Evolutionary conservation across 2,888 invertebrate species (phyloP).

Genomic region (Brassicogethes aeneus): DNA sequence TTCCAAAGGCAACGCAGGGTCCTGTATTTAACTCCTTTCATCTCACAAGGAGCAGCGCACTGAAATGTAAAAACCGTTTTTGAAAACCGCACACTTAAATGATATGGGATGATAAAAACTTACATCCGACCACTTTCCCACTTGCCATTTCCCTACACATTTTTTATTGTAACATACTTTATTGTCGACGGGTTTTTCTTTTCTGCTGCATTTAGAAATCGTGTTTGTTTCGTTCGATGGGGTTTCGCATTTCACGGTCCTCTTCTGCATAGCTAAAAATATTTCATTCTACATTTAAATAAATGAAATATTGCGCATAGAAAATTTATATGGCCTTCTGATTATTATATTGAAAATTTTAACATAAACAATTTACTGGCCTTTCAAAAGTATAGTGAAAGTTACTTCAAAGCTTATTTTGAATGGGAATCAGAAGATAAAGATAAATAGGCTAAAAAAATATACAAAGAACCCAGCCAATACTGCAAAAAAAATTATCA

Average conservation of each 20-base stretch:
- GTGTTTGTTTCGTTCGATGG: conserved; percentile 29
- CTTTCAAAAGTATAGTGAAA: no score
- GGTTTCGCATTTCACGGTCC: conserved; percentile 55
- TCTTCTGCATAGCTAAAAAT: conserved; percentile 57
- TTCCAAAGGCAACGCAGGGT: conserved; percentile 91
- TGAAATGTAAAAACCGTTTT: conserved; percentile 41
- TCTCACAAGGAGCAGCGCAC: conserved; percentile 81
- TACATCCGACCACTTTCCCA: conserved; percentile 91
- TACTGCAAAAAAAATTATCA: no score
- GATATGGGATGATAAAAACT: no score
- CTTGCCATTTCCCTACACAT: conserved; percentile 86
- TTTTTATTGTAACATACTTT: conserved; percentile 73
- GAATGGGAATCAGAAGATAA: no score
- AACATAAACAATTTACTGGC: no score
- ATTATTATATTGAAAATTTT: no score
- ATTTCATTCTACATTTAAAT: no score
- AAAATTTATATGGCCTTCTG: no score
- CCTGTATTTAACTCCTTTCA: conserved; percentile 78
- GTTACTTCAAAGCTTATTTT: no score
- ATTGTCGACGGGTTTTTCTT: conserved; percentile 63
- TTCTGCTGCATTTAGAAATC: conserved; percentile 57
- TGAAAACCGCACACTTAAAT: not conserved
- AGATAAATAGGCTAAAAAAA: no score
- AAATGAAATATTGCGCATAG: no score
- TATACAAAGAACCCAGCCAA: no score